phyloP scores from a whole-genome alignment of 2,797 vertebrate species.

The Coregonus suidteri region DNA sequence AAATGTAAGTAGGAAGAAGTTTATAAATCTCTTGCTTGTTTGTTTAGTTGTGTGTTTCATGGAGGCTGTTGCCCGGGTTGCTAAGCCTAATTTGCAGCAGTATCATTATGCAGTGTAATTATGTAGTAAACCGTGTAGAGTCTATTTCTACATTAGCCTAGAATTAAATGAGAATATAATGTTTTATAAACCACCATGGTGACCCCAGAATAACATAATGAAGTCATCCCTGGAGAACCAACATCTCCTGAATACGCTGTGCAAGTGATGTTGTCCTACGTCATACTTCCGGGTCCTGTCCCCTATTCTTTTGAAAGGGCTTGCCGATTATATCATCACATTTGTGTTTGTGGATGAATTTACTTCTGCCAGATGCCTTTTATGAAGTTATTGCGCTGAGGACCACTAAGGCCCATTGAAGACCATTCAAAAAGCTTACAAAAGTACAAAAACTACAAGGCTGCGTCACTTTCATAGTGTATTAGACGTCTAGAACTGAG shows the following conservation, averaged over 20 bases:
- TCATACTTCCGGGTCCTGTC: no score
- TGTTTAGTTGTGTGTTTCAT: not conserved
- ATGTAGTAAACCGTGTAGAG: not conserved
- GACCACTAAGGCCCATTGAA: no score
- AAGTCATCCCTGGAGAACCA: not conserved
- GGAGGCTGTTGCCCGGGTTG: not conserved
- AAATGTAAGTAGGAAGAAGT: not conserved
- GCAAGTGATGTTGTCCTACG: no score
- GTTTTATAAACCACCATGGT: not conserved
- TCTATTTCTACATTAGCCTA: not conserved
- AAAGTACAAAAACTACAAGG: no score
- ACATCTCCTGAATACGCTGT: not conserved
- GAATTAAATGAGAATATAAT: not conserved
- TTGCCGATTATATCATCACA: no score
- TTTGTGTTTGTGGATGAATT: no score
- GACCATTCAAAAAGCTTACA: no score
- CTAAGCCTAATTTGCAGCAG: not conserved
- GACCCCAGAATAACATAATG: not conserved
- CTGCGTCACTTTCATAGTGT: no score
- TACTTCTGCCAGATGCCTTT: no score
- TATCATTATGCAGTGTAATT: not conserved
- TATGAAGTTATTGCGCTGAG: no score
- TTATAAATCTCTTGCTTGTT: not conserved
- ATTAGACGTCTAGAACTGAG: not conserved
- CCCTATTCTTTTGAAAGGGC: no score